A percentile compares a stretch with the other conserved stretches of the same genome.
These are phyloP conservation scores for Alexandromys fortis DNA, from an alignment of 2,113 vertebrate species.

Conservation along the genomic window DNA sequence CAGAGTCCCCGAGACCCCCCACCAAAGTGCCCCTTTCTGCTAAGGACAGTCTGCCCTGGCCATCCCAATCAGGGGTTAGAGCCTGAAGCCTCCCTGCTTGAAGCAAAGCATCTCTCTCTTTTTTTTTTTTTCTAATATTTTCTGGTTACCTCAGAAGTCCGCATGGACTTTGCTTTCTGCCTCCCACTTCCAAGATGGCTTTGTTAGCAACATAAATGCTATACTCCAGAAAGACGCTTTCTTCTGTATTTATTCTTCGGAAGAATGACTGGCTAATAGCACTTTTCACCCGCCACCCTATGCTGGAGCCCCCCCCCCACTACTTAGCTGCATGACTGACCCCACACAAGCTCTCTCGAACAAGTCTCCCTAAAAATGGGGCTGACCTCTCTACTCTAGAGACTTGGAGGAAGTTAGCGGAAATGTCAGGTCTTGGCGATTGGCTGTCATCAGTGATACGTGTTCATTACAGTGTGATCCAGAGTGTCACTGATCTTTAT, in stretches of 20 bases:
- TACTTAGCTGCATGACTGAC: constrained; percentile 14
- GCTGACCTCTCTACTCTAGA: neutral
- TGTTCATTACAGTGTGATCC: neutral
- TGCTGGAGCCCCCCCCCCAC: neutral
- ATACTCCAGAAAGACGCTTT: neutral
- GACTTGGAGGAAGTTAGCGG: neutral
- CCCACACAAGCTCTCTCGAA: neutral
- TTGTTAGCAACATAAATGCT: constrained; percentile 60
- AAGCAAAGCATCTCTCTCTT: neutral
- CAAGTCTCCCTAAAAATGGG: neutral
- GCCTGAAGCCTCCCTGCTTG: neutral
- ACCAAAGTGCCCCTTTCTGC: constrained; percentile 62
- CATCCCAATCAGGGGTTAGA: neutral
- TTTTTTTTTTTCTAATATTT: constrained; percentile 37
- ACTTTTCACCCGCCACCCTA: no score
- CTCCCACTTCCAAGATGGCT: constrained; percentile 2
- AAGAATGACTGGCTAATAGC: neutral
- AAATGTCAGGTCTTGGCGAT: neutral
- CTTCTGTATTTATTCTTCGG: neutral
- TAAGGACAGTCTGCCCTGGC: constrained; percentile 20
- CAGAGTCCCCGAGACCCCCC: neutral
- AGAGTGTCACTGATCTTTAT: neutral
- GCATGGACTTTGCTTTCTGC: constrained; percentile 43
- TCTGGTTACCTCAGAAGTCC: constrained; percentile 48
- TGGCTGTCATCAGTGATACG: neutral